Base-by-base conservation (phyloP, 2,888 invertebrate species). In the Cephonodes hylas region DNA sequence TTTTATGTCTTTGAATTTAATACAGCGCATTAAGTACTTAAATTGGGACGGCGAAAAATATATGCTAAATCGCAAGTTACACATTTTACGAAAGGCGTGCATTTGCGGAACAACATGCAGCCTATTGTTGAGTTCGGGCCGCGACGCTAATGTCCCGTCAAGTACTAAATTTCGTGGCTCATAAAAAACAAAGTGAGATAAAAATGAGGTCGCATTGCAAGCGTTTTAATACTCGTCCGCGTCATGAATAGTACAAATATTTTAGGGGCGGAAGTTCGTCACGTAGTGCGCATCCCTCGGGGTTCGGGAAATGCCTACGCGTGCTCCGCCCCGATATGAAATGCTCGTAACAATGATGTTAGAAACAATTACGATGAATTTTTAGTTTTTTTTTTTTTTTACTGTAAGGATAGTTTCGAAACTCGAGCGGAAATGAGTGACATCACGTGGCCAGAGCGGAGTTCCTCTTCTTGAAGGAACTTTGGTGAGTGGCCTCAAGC, bases 241-340 rank as follows among this genome's bases (percentile, higher is more conserved):
- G 75, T 85, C 83, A 88, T 87, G 85, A 89, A 91, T 89, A 87
- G 86, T 85, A 85, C 81, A 86, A 87, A 91, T 89, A 90, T 89
- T 88, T 89, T 77, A 84, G 81, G 71, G 76, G 79, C 73, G 79
- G 78, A 81, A 83, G 81, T 84, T 81, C 83, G 85, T 88, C 89
- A 89, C 89, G 89, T 88, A 83, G 69, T 70, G 66, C 65, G 63
- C 67, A 73, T 79, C 81, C 80, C 76, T 66, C 73, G 81, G 82
- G 86, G 84, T 83, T 83, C 80, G 77, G 79, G 80, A 83, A 53
- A 89, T 89, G 82, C 88, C 90, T 72, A 81, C 84, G 84, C 85
- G 89, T 83, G 81, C 83, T 74, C 72, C 70, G 73, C 81, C 78
- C 71, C 86, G 84, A 86, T 89, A 87, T 89, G 85, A 88, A 89